Conservation (phyloP, 2,888 invertebrate species). For the Trichacis sp. region DNA sequence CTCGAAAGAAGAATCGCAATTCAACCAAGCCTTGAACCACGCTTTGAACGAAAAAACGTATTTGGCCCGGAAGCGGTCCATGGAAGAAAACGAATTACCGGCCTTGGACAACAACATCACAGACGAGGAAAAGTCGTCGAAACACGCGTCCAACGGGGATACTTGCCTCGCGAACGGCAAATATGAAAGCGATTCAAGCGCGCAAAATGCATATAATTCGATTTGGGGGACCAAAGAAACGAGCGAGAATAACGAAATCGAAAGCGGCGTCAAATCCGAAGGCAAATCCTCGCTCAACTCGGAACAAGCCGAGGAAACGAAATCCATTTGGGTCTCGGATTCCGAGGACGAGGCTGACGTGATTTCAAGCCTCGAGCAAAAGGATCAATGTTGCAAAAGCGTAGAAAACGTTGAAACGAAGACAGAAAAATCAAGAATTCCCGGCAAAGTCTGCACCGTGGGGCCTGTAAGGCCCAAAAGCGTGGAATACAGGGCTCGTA, state of each 20-base stretch:
- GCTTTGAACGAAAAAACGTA: background rate
- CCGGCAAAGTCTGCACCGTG: constrained; percentile 34
- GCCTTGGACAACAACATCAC: too few relatives aligned
- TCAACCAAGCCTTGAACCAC: background rate
- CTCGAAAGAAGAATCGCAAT: background rate
- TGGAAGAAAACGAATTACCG: too few relatives aligned
- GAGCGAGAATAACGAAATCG: constrained; percentile 7
- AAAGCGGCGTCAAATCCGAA: background rate
- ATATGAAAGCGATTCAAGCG: background rate
- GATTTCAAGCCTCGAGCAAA: constrained; percentile 58
- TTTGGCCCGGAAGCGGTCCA: constrained; percentile 2
- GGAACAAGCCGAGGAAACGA: constrained; percentile 59
- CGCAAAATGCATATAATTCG: constrained; percentile 27
- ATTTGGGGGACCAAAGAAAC: constrained; percentile 12
- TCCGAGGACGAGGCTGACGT: constrained; percentile 59
- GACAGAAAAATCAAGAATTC: constrained; percentile 31
- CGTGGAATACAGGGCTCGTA: constrained; percentile 63
- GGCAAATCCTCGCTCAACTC: constrained; percentile 16
- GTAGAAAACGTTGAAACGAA: background rate
- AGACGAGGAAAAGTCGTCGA: constrained; percentile 55
- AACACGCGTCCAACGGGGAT: constrained; percentile 18
- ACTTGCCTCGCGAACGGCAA: too few relatives aligned
- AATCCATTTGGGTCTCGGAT: constrained; percentile 52
- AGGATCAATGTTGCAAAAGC: too few relatives aligned
- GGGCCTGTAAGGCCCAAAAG: constrained; percentile 47